These are phyloP conservation scores for Achlya flavicornis DNA, from an alignment of 2,888 invertebrate genomes.

Conservation along the genomic window DNA sequence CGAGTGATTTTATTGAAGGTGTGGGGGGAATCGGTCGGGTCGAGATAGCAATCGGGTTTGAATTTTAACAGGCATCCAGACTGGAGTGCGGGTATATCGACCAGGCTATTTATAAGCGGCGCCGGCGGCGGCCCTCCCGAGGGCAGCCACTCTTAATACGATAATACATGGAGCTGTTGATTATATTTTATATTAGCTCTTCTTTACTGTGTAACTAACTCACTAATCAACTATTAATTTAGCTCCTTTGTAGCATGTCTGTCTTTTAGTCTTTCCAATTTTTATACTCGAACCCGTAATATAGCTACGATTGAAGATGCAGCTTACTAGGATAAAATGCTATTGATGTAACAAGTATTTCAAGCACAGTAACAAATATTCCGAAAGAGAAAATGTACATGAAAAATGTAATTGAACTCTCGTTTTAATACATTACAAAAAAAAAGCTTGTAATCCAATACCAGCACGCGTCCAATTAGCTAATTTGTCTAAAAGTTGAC, in stretches of 20 bases:
- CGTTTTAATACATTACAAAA: too few relatives aligned
- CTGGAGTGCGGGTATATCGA: conserved; percentile 45
- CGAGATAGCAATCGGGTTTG: conserved; percentile 18
- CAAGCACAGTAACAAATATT: too few relatives aligned
- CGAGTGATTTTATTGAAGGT: conserved; percentile 2
- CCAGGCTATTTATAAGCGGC: conserved; percentile 56
- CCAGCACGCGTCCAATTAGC: neutral
- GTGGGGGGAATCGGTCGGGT: neutral
- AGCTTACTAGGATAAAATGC: too few relatives aligned
- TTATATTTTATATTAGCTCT: conserved; percentile 13
- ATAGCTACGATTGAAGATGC: neutral
- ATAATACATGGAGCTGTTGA: conserved; percentile 22
- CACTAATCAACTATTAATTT: neutral
- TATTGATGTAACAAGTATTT: too few relatives aligned
- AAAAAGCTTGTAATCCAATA: neutral
- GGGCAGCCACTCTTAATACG: conserved; percentile 11
- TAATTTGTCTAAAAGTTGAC: conserved; percentile 3
- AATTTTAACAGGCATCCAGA: conserved; percentile 21
- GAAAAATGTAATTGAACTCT: too few relatives aligned
- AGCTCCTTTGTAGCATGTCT: neutral
- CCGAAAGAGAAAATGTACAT: too few relatives aligned
- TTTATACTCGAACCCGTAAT: neutral
- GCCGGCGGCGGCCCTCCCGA: conserved; percentile 32
- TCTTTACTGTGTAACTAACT: neutral
- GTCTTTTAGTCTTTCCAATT: neutral